Evolutionary conservation across 2,797 vertebrate species (phyloP).

Genomic region (Cyclura pinguis): DNA sequence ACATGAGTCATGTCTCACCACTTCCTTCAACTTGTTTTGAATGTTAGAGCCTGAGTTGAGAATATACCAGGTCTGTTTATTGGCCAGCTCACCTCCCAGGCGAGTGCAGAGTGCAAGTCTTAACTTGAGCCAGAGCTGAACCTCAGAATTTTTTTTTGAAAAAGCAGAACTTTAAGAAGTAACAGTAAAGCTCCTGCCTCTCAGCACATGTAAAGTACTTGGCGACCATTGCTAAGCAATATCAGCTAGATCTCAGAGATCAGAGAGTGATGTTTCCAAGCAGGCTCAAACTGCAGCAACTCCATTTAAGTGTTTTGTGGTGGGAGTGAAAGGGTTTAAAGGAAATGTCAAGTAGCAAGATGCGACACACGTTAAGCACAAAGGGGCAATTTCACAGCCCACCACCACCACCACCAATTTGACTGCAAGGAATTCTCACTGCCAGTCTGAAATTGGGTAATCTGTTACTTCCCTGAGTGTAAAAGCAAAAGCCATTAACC

Average conservation of each 20-base stretch:
- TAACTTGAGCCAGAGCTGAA: neutral
- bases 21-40: neutral
- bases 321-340: neutral
- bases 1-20: neutral
- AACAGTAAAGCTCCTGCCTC: neutral
- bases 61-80: neutral
- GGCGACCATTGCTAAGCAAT: neutral
- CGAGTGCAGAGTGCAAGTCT: neutral
- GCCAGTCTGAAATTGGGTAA: neutral
- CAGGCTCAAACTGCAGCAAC: neutral
- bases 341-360: neutral
- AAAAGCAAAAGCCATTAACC: neutral
- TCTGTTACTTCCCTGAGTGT: neutral
- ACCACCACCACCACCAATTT: neutral
- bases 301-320: neutral
- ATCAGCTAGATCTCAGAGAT: neutral
- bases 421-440: neutral
- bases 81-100: neutral
- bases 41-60: neutral
- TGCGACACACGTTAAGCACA: neutral
- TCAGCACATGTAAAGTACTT: neutral
- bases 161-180: neutral
- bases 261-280: neutral
- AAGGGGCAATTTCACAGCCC: neutral
- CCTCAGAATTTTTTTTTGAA: neutral